phyloP scores from a whole-genome alignment of 2,113 vertebrate species.

The Monarcha castaneiventris region DNA sequence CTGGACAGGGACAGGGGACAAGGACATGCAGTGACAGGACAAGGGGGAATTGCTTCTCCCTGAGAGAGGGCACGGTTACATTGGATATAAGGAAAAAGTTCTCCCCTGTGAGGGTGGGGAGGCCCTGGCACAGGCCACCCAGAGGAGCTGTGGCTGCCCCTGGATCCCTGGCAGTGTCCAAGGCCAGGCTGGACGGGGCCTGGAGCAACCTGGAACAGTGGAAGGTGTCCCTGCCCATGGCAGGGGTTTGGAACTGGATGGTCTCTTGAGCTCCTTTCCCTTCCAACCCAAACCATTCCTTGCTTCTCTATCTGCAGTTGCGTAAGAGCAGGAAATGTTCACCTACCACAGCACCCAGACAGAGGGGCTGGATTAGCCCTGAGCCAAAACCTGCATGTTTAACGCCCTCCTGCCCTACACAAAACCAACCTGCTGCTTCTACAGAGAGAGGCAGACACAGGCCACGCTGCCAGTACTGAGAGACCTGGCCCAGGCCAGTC shows the following conservation, averaged over 20 bases:
- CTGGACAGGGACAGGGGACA: background rate
- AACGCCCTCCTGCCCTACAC: background rate
- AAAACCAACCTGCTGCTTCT: background rate
- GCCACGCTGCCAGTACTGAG: background rate
- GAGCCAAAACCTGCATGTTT: background rate
- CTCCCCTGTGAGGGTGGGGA: accelerated
- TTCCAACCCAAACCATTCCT: background rate
- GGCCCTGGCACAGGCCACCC: background rate
- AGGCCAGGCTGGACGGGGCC: accelerated
- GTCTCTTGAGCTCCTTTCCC: background rate
- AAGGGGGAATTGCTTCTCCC: background rate
- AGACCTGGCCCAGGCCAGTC: accelerated
- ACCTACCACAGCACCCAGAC: background rate
- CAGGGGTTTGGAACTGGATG: background rate
- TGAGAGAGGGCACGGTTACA: background rate
- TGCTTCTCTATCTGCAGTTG: background rate
- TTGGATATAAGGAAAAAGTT: background rate
- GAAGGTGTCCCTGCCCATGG: background rate
- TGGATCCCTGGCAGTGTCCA: background rate
- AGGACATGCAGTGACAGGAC: background rate
- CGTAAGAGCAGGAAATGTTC: background rate
- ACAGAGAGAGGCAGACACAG: background rate
- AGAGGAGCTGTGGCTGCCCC: background rate
- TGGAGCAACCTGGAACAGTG: background rate
- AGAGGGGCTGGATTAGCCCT: background rate